phyloP scores from a whole-genome alignment of 1,140 invertebrate species.

The Drosophila ironensis region DNA sequence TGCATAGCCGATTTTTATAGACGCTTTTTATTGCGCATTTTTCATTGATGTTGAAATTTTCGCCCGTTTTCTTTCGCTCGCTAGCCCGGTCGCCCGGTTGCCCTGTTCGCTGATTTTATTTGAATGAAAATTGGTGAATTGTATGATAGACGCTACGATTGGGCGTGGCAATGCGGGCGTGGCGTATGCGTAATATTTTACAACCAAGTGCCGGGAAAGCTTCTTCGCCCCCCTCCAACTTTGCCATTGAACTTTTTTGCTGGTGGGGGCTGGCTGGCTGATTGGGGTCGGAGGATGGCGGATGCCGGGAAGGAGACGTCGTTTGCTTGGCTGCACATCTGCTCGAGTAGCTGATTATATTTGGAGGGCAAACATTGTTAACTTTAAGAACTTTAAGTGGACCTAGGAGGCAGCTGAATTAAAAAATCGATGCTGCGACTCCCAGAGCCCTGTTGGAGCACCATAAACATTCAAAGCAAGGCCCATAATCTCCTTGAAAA shows the following conservation, averaged over 20 bases:
- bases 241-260: neutral
- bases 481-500: neutral
- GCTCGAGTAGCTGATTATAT: conserved; percentile 75
- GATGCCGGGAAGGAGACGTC: neutral
- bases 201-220: neutral
- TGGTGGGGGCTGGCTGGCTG: neutral
- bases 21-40: conserved; percentile 77
- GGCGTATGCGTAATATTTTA: conserved; percentile 74
- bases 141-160: conserved; percentile 66
- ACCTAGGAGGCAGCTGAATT: neutral
- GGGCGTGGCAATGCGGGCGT: conserved; percentile 62
- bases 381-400: conserved; percentile 50
- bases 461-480: neutral
- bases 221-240: conserved; percentile 3
- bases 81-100: neutral
- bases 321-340: conserved; percentile 70
- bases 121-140: conserved; percentile 79
- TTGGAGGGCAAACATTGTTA: conserved; percentile 57
- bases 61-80: conserved; percentile 42
- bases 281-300: conserved; percentile 1
- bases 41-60: conserved; percentile 75
- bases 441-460: neutral
- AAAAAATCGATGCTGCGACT: neutral
- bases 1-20: conserved; percentile 76
- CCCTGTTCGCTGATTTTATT: conserved; percentile 65